These are phyloP conservation scores for Brenthis ino DNA, from an alignment of 2,888 invertebrate genomes.

Conservation along the genomic window DNA sequence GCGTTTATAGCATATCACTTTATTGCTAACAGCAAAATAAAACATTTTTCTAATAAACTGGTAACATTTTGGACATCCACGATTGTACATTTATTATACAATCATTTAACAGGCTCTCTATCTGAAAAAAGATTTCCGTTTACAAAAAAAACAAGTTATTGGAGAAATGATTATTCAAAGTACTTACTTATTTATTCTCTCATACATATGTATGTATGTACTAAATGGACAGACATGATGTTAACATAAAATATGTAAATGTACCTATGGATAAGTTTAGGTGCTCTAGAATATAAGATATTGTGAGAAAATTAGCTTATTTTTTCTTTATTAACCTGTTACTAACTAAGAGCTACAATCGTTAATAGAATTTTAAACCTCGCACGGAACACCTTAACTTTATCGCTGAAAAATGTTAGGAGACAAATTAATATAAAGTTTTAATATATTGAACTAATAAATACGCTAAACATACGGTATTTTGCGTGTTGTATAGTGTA, in stretches of 20 bases:
- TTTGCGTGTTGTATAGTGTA: constrained; percentile 52
- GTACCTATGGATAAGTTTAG: constrained; percentile 71
- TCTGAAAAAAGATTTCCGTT: constrained; percentile 54
- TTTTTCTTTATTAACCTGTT: constrained; percentile 32
- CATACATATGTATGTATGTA: constrained; percentile 37
- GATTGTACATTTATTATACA: constrained; percentile 5
- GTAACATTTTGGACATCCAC: constrained; percentile 3
- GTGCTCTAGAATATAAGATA: constrained; percentile 73
- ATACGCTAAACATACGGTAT: constrained; percentile 20
- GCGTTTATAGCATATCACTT: constrained; percentile 26
- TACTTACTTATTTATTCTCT: constrained; percentile 39
- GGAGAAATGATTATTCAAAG: constrained; percentile 25
- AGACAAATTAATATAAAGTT: constrained; percentile 23
- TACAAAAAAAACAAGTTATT: constrained; percentile 21
- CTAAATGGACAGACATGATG: constrained; percentile 67
- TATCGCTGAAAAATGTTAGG: constrained; percentile 54
- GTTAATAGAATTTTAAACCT: constrained; percentile 55
- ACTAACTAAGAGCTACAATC: constrained; percentile 37
- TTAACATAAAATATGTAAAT: constrained; percentile 48
- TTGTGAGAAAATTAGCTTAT: constrained; percentile 57
- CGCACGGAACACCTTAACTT: constrained; percentile 82
- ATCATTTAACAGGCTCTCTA: constrained; percentile 42
- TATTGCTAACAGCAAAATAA: neutral
- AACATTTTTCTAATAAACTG: constrained; percentile 1
- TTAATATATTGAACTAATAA: constrained; percentile 24